These are phyloP conservation scores for Luidia sarsii DNA, from an alignment of 53 echinoderm and acorn worm genomes.

Conservation along the genomic window DNA sequence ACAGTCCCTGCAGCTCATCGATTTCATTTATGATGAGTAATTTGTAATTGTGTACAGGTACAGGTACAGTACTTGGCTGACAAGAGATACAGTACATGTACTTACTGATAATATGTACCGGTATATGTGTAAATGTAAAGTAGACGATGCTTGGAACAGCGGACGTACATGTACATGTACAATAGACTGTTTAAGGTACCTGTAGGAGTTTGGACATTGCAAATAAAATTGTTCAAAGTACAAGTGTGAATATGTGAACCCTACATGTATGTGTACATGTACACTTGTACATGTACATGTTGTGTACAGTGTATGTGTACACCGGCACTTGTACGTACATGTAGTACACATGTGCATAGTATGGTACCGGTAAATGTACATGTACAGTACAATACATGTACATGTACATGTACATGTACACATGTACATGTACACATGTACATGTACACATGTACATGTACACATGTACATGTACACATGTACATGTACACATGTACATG, in stretches of 20 bases:
- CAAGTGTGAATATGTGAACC: not conserved
- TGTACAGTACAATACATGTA: not conserved
- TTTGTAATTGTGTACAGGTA: no score
- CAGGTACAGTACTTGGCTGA: no score
- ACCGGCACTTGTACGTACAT: not conserved
- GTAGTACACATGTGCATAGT: not conserved
- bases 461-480: not conserved
- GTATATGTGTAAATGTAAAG: no score
- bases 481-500: not conserved
- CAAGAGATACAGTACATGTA: no score
- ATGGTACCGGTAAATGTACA: no score
- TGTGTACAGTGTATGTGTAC: not conserved
- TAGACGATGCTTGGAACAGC: no score
- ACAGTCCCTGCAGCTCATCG: no score
- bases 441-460: not conserved
- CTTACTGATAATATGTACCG: no score
- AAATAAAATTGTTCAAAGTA: no score
- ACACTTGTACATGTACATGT: no score
- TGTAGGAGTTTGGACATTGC: no score
- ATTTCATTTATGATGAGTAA: no score
- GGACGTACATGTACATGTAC: conserved; percentile 2
- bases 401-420: conserved; percentile 18
- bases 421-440: not conserved
- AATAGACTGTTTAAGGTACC: not conserved
- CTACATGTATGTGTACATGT: not conserved